Percentiles rank a stretch among this genome's conserved stretches.
phyloP scores from a whole-genome alignment of 2,888 invertebrate genomes.

The Polydrusus tereticollis region DNA sequence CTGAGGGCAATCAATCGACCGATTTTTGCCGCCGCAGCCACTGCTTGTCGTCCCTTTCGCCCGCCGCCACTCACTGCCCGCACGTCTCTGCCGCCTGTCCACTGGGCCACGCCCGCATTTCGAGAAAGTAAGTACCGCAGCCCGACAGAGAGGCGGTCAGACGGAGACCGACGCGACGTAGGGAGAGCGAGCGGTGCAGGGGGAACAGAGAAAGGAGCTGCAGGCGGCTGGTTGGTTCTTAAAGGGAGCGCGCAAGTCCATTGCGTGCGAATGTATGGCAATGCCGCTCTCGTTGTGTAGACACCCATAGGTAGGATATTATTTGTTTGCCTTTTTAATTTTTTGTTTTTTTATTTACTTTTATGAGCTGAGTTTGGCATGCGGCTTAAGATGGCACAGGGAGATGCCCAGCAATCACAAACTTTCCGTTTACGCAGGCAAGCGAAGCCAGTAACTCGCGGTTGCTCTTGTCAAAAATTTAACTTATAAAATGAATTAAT shows the following conservation, averaged over 20 bases:
- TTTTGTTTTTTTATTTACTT: slow-evolving; percentile 59
- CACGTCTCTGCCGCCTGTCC: slow-evolving; percentile 35
- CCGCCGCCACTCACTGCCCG: slow-evolving; percentile 37
- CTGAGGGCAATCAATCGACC: slow-evolving; percentile 27
- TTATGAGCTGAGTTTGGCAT: too few species aligned
- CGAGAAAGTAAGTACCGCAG: slow-evolving; percentile 25
- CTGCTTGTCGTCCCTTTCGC: slow-evolving; percentile 39
- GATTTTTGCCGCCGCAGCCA: slow-evolving; percentile 46
- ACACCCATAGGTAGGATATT: slow-evolving; percentile 50
- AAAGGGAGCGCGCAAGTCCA: slow-evolving; percentile 18
- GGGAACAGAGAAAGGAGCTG: slow-evolving; percentile 47
- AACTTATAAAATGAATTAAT: too few species aligned
- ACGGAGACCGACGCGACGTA: slow-evolving; percentile 36
- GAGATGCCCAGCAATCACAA: too few species aligned
- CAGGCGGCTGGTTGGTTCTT: slow-evolving; percentile 44
- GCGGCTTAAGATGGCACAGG: too few species aligned
- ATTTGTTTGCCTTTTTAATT: slow-evolving; percentile 45
- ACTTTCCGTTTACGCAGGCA: too few species aligned
- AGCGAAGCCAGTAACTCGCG: too few species aligned
- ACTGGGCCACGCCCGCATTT: slow-evolving; percentile 19
- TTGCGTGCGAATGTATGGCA: slow-evolving; percentile 16
- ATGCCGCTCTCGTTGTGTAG: slow-evolving; percentile 32
- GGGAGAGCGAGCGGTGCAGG: slow-evolving; percentile 44
- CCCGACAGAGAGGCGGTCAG: slow-evolving; percentile 30
- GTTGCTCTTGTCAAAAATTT: too few species aligned